Percentiles rank a stretch among this genome's conserved stretches.
These are phyloP conservation scores for Aurelia sp. DNA, from an alignment of 30 jellyfish, hydroid and myxozoan species.

Conservation along the genomic window DNA sequence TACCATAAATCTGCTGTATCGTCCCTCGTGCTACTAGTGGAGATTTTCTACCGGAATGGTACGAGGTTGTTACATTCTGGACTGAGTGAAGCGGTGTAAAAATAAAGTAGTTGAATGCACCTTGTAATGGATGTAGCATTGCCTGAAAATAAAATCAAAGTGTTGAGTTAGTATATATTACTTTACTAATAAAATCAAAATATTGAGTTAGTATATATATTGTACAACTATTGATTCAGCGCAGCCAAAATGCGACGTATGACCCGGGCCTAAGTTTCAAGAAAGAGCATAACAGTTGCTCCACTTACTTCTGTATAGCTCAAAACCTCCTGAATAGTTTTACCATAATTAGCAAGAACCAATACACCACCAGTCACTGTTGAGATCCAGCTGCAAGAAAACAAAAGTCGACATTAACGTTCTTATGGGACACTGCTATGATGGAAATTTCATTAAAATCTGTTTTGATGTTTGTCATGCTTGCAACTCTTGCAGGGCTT, in stretches of 20 bases:
- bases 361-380: conserved; percentile 32
- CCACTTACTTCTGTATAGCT: conserved; percentile 39
- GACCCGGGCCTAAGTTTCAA: too few relatives aligned
- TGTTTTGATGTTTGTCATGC: too few relatives aligned
- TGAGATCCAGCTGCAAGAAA: conserved; percentile 43
- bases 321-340: conserved; percentile 23
- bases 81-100: conserved; percentile 59
- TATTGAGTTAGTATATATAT: too few relatives aligned
- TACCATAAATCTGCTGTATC: conserved; percentile 46
- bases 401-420: too few relatives aligned
- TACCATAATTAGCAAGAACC: conserved; percentile 35
- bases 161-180: too few relatives aligned
- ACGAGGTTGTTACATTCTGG: conserved; percentile 18
- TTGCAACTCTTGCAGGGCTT: too few relatives aligned
- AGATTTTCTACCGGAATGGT: conserved; percentile 35
- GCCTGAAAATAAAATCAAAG: conserved; percentile 31
- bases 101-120: conserved; percentile 71
- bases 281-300: too few relatives aligned
- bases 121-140: conserved; percentile 70
- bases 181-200: too few relatives aligned
- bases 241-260: too few relatives aligned
- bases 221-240: too few relatives aligned
- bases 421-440: too few relatives aligned
- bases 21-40: conserved; percentile 50
- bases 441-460: too few relatives aligned